Evolutionary conservation across 2,797 vertebrate genomes (phyloP), one percentile per base, ranked within the genome.

Genomic region (Darevskia nairensis): DNA sequence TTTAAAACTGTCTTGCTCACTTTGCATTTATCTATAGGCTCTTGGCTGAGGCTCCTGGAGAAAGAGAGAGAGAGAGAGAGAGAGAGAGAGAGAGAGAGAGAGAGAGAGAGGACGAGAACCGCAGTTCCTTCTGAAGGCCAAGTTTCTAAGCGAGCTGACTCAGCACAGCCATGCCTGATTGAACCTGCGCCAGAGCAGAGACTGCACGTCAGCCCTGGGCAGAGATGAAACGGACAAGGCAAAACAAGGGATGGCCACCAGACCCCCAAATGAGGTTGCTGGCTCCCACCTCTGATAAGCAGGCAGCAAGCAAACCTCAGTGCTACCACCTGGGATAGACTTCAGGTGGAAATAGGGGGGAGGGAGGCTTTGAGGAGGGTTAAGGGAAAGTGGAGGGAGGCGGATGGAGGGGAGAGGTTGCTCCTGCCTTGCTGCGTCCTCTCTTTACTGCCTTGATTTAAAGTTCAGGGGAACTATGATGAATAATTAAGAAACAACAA

Each of bases 11-110:
- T 85, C 89, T 93, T 89, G 92, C 91, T 94, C 85, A 77, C 88
- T 95, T 94, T 90, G 32, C 94, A 93, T 95, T 95, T 95, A 94
- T 93, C 89, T 93, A 80, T 86, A 89, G 94, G 91, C 92, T 90
- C 93, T 94, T 95, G 95, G 95, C 95, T 0, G 0, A 32, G 1
- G 11, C 80, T 88, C 86, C 89, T 27, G 50, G 86, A 87, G 64
- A 68, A 4, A 21, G 85, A 91, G 90, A 89, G 27, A 23, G 84
- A 91, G 90, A 88, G 32, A 35, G 71, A 32, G 6, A 39, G 46
- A 19, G 81, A 91, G 90, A 88, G 90, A 88, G 68, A 69, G 7
- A 3, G 68, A 69, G n/a, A 21, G 85, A 91, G 90, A 89, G 27
- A 23, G 84, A 91, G 90, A 88, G 35, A 39, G 72, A 32, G 6